Evolutionary conservation across 1,140 invertebrate species (phyloP).

Genomic region (Arion vulgaris): DNA sequence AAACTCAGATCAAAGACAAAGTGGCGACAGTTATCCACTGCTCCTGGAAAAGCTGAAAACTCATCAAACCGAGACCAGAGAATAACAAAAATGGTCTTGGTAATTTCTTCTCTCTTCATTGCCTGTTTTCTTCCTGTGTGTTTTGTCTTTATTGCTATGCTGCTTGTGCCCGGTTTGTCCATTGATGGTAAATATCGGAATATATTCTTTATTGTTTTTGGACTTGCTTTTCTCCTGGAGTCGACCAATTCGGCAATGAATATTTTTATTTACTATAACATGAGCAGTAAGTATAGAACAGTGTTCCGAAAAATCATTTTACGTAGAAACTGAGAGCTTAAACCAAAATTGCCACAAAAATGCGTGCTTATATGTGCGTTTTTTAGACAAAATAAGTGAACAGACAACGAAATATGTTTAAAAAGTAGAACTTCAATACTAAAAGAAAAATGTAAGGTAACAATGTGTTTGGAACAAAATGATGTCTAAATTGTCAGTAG

Average conservation of each 20-base stretch:
- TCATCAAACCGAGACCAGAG: background rate
- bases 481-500: background rate
- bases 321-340: background rate
- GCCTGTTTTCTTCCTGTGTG: background rate
- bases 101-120: slow-evolving; percentile 8
- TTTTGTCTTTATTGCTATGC: slow-evolving; percentile 2
- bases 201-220: background rate
- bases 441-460: background rate
- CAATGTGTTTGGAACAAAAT: background rate
- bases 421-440: background rate
- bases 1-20: slow-evolving; percentile 5
- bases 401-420: background rate
- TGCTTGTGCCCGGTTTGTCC: background rate
- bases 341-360: background rate
- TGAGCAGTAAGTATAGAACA: slow-evolving; percentile 9
- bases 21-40: background rate
- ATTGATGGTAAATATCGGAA: background rate
- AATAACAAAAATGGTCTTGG: slow-evolving; percentile 5
- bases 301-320: background rate
- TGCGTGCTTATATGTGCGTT: background rate
- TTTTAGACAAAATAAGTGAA: background rate
- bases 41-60: background rate
- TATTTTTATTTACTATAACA: slow-evolving; percentile 13
- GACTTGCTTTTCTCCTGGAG: background rate
- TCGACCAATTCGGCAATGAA: background rate